phyloP scores from a whole-genome alignment of 2,888 invertebrate species.

The Candidula unifasciata region DNA sequence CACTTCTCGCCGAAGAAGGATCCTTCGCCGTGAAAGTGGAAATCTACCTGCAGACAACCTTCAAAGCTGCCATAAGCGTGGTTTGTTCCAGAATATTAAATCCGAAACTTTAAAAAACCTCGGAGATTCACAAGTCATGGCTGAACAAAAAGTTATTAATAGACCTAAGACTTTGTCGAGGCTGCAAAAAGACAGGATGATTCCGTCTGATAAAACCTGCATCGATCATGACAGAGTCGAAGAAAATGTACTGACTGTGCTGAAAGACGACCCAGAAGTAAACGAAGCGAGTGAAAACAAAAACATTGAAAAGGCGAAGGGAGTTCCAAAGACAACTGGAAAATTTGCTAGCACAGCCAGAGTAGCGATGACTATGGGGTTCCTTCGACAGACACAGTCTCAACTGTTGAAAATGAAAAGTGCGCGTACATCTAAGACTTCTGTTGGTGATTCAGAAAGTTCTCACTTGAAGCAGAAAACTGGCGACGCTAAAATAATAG shows the following conservation, averaged over 20 bases:
- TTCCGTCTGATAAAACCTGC: not conserved
- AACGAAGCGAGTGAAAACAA: not conserved
- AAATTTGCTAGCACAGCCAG: not conserved
- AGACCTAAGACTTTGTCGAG: not conserved
- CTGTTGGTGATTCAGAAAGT: not conserved
- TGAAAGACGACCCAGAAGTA: not conserved
- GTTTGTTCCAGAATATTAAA: not conserved
- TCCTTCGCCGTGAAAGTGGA: no score
- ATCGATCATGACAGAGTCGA: not conserved
- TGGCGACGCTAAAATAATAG: not conserved
- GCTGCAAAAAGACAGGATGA: not conserved
- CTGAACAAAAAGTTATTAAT: not conserved
- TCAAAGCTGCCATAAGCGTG: not conserved
- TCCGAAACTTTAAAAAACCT: not conserved
- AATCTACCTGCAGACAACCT: not conserved
- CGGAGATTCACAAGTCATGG: not conserved
- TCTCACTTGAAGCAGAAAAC: not conserved
- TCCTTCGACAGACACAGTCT: constrained; percentile 34
- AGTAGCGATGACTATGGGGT: not conserved
- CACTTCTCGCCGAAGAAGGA: not conserved
- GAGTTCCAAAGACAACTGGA: not conserved
- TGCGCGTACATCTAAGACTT: not conserved
- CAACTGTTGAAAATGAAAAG: constrained; percentile 37
- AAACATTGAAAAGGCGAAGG: not conserved
- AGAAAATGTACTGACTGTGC: not conserved